These are phyloP conservation scores for Psilopogon haemacephalus DNA, from an alignment of 2,113 vertebrate species.

Conservation along the genomic window DNA sequence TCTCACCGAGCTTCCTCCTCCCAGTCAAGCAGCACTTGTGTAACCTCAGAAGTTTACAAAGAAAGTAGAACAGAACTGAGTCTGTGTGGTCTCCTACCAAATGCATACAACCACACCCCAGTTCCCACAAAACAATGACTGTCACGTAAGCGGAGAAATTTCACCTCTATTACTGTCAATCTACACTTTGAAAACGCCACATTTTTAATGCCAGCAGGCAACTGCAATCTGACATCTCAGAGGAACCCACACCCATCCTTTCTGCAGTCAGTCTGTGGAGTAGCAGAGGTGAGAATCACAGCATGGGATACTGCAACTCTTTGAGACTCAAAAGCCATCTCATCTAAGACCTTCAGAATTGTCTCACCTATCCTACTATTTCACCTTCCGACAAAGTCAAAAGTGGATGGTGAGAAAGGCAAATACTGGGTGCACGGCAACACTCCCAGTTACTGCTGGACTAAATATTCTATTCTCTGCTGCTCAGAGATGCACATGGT, in stretches of 20 bases:
- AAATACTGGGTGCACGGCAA: not conserved
- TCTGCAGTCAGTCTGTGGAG: not conserved
- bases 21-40: fast-evolving
- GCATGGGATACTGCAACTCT: not conserved
- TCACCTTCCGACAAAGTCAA: not conserved
- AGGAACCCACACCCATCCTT: not conserved
- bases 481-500: not conserved
- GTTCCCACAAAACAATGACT: fast-evolving
- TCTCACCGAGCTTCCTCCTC: not conserved
- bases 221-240: not conserved
- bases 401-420: not conserved
- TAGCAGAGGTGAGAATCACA: not conserved
- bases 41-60: not conserved
- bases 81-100: not conserved
- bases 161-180: not conserved
- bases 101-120: not conserved
- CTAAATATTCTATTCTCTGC: not conserved
- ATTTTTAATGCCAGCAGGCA: not conserved
- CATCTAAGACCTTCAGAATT: not conserved
- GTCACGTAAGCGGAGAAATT: fast-evolving
- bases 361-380: not conserved
- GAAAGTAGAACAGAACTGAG: not conserved
- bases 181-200: not conserved
- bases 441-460: not conserved
- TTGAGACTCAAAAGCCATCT: not conserved